Conservation (phyloP, 2,113 vertebrate genomes). For the Sceloporus undulatus region DNA sequence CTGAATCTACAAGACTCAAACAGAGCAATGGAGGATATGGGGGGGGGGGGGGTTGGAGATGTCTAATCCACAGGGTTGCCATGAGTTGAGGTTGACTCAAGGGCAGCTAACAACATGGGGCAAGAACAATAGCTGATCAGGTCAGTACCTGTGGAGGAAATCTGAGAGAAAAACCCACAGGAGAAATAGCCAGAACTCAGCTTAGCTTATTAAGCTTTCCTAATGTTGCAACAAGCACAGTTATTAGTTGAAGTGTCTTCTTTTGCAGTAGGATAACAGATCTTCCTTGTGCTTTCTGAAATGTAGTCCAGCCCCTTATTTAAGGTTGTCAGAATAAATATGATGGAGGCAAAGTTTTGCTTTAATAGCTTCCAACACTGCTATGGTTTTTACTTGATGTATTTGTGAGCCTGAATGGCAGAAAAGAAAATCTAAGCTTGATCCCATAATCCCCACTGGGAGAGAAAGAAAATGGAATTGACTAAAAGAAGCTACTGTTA, state of each 20-base stretch:
- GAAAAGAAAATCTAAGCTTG: slow-evolving; percentile 30
- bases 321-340: slow-evolving; percentile 45
- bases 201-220: not conserved
- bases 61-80: too few relatives aligned
- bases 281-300: slow-evolving; percentile 25
- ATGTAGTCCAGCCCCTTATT: slow-evolving; percentile 19
- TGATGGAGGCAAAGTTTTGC: slow-evolving; percentile 27
- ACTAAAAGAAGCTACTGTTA: slow-evolving; percentile 21
- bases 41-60: too few relatives aligned
- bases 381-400: not conserved
- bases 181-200: too few relatives aligned
- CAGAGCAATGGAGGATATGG: too few relatives aligned
- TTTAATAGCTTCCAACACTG: slow-evolving; percentile 23
- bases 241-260: not conserved
- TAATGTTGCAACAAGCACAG: not conserved
- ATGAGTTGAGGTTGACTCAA: too few relatives aligned
- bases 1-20: too few relatives aligned
- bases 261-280: slow-evolving; percentile 19
- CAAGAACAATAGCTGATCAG: too few relatives aligned
- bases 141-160: too few relatives aligned
- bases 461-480: slow-evolving; percentile 37
- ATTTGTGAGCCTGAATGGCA: slow-evolving; percentile 29
- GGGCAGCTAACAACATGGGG: too few relatives aligned
- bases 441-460: slow-evolving; percentile 38
- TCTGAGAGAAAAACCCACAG: too few relatives aligned